Base-by-base conservation (phyloP, 2,888 invertebrate genomes). In the Tridacna gigas region DNA sequence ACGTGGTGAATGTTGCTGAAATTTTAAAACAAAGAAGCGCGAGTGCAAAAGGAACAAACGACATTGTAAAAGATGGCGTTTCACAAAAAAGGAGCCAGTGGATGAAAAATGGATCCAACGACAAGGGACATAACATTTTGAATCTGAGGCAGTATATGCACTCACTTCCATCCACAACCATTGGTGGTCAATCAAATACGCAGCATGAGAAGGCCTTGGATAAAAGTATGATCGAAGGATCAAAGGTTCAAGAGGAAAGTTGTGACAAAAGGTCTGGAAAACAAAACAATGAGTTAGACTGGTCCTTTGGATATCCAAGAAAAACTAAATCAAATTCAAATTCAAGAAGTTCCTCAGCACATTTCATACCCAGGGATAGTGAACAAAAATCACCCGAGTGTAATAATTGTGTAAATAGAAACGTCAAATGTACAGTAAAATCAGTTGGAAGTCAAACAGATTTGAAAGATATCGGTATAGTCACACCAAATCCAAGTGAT, bases 271-370 rank as follows among this genome's bases (percentile, higher is more conserved):
- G 4, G 60, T 20, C 60, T 37, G 7, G n/a, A 60, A 60, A 18
- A 18, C 60, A 60, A 60, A n/a, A n/a, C 60, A 20, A 60, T 9
- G n/a, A n/a, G n/a, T 20, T 48, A 18, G 85, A 82, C 67, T 85
- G 85, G 85, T 85, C 85, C 4, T 85, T 85, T 65, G 85, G 82
- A 20, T 85, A 85, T 80, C 85, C 85, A n/a, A 61, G 82, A n/a
- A 85, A 82, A 76, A 37, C 51, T 48, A 77, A 63, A 76, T 71
- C 71, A 22, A 71, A 71, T 51, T 25, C 25, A 12, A 71, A 71
- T 51, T 71, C 71, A 9, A 71, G 45, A n/a, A 51, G n/a, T 25
- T 71, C 71, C 0, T 71, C 71, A 15, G n/a, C 71, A 13, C 48
- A 48, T 25, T 48, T 5, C 25, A 11, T 51, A 11, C 22, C 22